Conservation (phyloP, 2,888 invertebrate species). For the Ophraella communa region DNA sequence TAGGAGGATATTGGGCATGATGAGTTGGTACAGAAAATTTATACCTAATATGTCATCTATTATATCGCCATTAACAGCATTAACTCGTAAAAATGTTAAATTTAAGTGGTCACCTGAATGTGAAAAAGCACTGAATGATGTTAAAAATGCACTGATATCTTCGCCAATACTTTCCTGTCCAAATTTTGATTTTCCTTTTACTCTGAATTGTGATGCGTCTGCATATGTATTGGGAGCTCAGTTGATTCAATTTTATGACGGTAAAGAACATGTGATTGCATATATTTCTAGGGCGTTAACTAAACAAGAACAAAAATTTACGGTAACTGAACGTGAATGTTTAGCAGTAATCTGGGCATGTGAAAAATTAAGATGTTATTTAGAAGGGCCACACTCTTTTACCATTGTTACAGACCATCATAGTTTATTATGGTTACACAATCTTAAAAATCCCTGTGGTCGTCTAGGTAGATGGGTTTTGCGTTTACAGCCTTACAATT, state of each 20-base stretch:
- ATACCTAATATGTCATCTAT: not conserved
- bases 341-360: slow-evolving; percentile 31
- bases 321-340: slow-evolving; percentile 27
- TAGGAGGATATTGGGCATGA: not conserved
- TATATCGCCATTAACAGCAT: slow-evolving; percentile 4
- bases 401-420: slow-evolving; percentile 31
- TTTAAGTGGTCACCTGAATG: not conserved
- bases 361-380: slow-evolving; percentile 20
- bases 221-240: slow-evolving; percentile 24
- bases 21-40: slow-evolving; percentile 4
- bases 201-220: slow-evolving; percentile 21
- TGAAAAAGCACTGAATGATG: not conserved
- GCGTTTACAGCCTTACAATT: slow-evolving; percentile 9
- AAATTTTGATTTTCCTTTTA: slow-evolving; percentile 21
- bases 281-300: slow-evolving; percentile 6
- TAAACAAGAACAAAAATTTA: slow-evolving; percentile 21
- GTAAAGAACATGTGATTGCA: slow-evolving; percentile 18
- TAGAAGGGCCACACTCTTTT: slow-evolving; percentile 30
- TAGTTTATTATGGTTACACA: slow-evolving; percentile 1
- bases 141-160: not conserved
- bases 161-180: slow-evolving; percentile 13
- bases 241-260: slow-evolving; percentile 21
- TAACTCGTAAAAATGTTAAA: not conserved
- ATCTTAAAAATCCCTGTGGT: slow-evolving; percentile 14
- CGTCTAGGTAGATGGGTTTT: slow-evolving; percentile 16